A percentile compares a stretch with the other conserved stretches of the same genome.
Conservation (phyloP, 1,140 invertebrate genomes). For the Proctacanthus coquilletti region DNA sequence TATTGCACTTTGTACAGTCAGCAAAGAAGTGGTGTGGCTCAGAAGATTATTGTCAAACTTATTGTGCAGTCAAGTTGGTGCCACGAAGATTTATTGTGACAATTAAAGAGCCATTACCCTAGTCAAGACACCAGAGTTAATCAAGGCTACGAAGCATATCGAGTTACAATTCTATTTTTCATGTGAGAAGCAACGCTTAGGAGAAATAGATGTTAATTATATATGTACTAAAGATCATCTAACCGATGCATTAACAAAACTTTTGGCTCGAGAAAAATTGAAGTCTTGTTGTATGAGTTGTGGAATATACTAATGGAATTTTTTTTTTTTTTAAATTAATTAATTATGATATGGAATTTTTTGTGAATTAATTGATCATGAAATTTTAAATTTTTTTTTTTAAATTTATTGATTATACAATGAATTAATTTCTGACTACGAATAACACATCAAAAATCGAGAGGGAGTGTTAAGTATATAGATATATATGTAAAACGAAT, state of each 20-base stretch:
- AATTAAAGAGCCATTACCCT: slow-evolving; percentile 6
- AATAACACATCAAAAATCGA: too few relatives aligned
- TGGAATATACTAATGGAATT: too few relatives aligned
- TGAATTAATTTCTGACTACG: too few relatives aligned
- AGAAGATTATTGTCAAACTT: slow-evolving; percentile 10
- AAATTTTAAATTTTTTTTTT: too few relatives aligned
- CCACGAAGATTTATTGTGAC: slow-evolving; percentile 5
- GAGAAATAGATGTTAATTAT: neutral
- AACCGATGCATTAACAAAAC: neutral
- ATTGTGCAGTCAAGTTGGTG: neutral
- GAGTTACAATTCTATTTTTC: slow-evolving; percentile 22
- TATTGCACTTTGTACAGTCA: slow-evolving; percentile 15
- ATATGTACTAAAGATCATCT: neutral
- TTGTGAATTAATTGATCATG: too few relatives aligned
- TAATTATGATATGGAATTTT: too few relatives aligned
- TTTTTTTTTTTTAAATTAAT: too few relatives aligned
- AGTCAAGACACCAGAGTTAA: neutral
- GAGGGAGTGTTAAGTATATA: too few relatives aligned
- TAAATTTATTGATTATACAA: too few relatives aligned
- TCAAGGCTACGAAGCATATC: slow-evolving; percentile 29
- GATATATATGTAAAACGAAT: too few relatives aligned
- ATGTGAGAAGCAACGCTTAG: neutral
- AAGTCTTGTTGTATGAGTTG: too few relatives aligned
- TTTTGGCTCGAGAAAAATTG: too few relatives aligned
- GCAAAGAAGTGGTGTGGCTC: slow-evolving; percentile 19